These are phyloP conservation scores for Chorisops tibialis DNA, from an alignment of 2,888 invertebrate genomes.

Conservation along the genomic window DNA sequence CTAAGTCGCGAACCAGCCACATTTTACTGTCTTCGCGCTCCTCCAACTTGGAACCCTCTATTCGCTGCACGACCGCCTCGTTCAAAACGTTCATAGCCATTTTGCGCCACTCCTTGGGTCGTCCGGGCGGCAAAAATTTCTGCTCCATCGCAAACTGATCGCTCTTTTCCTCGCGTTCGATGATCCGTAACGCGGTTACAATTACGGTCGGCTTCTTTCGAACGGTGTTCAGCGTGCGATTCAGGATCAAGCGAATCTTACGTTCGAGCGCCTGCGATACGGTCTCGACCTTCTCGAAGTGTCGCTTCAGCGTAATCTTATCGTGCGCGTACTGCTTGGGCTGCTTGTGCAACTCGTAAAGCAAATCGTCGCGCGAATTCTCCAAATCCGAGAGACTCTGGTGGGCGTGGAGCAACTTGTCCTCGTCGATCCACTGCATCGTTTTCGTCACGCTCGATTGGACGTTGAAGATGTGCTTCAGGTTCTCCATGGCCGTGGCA, in stretches of 20 bases:
- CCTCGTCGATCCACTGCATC: conserved; percentile 89
- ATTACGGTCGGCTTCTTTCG: conserved; percentile 92
- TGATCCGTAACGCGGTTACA: conserved; percentile 92
- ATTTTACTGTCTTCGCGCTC: conserved; percentile 87
- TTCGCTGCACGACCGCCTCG: conserved; percentile 74
- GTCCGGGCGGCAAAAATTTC: conserved; percentile 84
- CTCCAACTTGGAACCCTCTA: conserved; percentile 94
- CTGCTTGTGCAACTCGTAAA: conserved; percentile 90
- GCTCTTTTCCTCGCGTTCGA: conserved; percentile 94
- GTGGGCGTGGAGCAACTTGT: conserved; percentile 91
- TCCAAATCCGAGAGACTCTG: conserved; percentile 92
- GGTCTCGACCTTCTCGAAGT: conserved; percentile 92
- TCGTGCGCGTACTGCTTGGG: conserved; percentile 88
- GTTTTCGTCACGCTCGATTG: conserved; percentile 95
- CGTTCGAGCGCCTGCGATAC: conserved; percentile 86
- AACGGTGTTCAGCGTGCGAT: conserved; percentile 88
- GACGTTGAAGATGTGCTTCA: conserved; percentile 97
- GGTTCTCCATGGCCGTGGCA: conserved; percentile 95
- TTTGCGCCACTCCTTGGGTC: conserved; percentile 88
- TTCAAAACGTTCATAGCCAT: conserved; percentile 81
- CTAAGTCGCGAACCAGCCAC: conserved; percentile 93
- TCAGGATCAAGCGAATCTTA: conserved; percentile 84
- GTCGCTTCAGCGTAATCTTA: conserved; percentile 88
- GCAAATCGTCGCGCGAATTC: conserved; percentile 90
- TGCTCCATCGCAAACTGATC: conserved; percentile 79